Percentiles rank a stretch among this genome's conserved stretches.
These are phyloP conservation scores for Porites lutea DNA, from an alignment of 64 coral and sea anemone species.

Conservation along the genomic window DNA sequence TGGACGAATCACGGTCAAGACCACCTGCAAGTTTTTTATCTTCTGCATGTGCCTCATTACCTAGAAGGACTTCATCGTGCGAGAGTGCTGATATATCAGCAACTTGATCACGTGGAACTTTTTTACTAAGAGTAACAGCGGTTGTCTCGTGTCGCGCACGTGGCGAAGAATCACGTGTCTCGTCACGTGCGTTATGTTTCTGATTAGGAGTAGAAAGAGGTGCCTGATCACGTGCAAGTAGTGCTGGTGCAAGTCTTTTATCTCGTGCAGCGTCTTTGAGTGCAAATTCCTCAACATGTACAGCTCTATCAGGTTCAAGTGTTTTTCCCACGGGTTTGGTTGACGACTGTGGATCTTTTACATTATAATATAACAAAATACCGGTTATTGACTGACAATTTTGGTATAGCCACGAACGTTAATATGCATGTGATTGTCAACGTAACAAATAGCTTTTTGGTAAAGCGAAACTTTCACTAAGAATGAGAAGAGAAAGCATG, in stretches of 20 bases:
- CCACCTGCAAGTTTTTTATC: neutral
- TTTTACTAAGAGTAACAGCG: neutral
- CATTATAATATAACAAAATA: neutral
- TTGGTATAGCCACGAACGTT: neutral
- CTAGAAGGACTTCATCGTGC: neutral
- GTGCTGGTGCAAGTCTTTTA: slow-evolving; percentile 18
- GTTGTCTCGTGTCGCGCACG: neutral
- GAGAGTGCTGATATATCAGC: neutral
- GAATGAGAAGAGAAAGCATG: no score
- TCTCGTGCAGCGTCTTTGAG: neutral
- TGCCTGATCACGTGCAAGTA: slow-evolving; percentile 21
- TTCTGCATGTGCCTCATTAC: neutral
- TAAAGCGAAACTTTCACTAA: no score
- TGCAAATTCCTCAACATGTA: neutral
- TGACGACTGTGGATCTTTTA: neutral
- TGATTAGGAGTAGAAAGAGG: neutral
- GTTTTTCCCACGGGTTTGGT: neutral
- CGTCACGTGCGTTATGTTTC: neutral
- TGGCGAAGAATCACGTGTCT: neutral
- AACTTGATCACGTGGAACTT: neutral
- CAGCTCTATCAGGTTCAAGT: neutral
- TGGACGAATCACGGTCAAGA: neutral
- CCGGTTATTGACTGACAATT: neutral
- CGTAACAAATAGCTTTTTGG: no score
- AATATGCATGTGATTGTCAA: neutral